Percentiles rank a stretch among this genome's conserved stretches.
These are phyloP conservation scores for Taenaris catops DNA, from an alignment of 2,888 invertebrate species.

Conservation along the genomic window DNA sequence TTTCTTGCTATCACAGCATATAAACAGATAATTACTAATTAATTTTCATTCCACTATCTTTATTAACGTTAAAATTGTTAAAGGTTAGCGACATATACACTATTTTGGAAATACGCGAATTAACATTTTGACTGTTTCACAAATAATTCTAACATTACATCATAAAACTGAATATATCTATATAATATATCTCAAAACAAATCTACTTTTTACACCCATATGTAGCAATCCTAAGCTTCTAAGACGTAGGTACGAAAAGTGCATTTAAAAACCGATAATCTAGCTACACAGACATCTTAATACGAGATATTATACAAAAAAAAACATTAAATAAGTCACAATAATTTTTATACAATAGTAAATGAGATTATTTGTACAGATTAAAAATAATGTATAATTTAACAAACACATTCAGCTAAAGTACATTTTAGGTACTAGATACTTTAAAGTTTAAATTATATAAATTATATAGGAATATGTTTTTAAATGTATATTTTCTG, in stretches of 20 bases:
- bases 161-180: neutral
- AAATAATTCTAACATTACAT: too few species aligned
- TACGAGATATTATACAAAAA: conserved; percentile 13
- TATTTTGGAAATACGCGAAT: too few species aligned
- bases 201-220: conserved; percentile 6
- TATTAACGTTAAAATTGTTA: too few species aligned
- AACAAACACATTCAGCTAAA: conserved; percentile 9
- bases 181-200: neutral
- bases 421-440: conserved; percentile 6
- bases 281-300: conserved; percentile 10
- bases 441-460: conserved; percentile 5
- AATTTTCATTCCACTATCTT: too few species aligned
- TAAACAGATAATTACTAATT: too few species aligned
- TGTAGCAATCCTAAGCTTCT: conserved; percentile 13
- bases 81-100: too few species aligned
- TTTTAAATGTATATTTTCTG: too few species aligned
- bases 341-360: conserved; percentile 3
- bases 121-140: too few species aligned
- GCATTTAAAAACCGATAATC: conserved; percentile 8
- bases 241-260: conserved; percentile 14
- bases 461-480: conserved; percentile 2
- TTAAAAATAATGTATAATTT: conserved; percentile 12
- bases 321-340: conserved; percentile 8
- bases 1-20: too few species aligned
- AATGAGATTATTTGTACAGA: conserved; percentile 16